phyloP scores from a whole-genome alignment of 2,888 invertebrate species.

The Drosophila mettleri region DNA sequence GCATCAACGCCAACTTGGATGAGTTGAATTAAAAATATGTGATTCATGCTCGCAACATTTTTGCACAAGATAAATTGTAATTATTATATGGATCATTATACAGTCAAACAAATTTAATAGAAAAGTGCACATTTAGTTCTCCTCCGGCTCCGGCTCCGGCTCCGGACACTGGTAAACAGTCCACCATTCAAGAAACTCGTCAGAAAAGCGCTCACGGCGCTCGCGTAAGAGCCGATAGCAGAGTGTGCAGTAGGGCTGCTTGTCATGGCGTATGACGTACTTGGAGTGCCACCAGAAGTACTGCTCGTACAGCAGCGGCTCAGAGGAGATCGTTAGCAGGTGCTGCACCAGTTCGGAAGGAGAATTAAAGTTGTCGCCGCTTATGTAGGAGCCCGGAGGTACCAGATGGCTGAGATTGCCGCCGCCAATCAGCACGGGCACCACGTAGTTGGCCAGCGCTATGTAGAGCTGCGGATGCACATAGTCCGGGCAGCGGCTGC shows the following conservation, averaged over 20 bases:
- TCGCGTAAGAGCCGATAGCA: slow-evolving; percentile 45
- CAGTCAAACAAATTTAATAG: neutral
- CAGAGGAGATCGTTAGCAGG: slow-evolving; percentile 79
- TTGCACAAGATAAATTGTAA: neutral
- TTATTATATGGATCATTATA: neutral
- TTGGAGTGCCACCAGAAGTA: slow-evolving; percentile 87
- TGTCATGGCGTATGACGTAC: slow-evolving; percentile 33
- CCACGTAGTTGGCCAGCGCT: slow-evolving; percentile 80
- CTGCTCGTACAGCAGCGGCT: slow-evolving; percentile 86
- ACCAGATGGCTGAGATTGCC: slow-evolving; percentile 86
- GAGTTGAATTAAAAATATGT: neutral
- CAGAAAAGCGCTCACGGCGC: neutral
- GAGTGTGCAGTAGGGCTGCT: slow-evolving; percentile 53
- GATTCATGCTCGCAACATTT: no score
- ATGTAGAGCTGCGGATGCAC: slow-evolving; percentile 87
- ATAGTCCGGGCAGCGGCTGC: slow-evolving; percentile 88
- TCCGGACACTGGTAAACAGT: slow-evolving; percentile 32
- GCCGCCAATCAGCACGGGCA: slow-evolving; percentile 88
- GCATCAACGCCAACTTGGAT: slow-evolving; percentile 12
- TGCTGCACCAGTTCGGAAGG: slow-evolving; percentile 86
- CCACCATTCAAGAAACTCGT: slow-evolving; percentile 52
- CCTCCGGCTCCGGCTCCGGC: slow-evolving; percentile 2
- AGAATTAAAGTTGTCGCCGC: slow-evolving; percentile 87
- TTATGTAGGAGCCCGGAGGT: slow-evolving; percentile 87
- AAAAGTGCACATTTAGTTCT: neutral